Evolutionary conservation across 2,113 vertebrate genomes (phyloP), one percentile per base, ranked within the genome.

Genomic region (Pedetes capensis): DNA sequence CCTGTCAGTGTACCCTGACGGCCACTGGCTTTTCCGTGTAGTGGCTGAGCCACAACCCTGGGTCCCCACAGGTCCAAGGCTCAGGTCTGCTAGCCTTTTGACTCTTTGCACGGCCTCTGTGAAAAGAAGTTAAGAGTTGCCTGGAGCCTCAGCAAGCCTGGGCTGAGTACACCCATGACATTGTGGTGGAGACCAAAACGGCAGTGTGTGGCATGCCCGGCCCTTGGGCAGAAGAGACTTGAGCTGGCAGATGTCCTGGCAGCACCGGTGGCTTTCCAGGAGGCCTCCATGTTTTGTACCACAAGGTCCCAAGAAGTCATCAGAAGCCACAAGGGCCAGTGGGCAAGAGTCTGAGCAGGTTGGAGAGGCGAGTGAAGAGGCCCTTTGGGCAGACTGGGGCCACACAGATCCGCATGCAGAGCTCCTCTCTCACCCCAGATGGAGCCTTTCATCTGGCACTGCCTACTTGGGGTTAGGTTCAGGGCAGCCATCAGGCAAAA

Each of bases 391-490:
- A 13, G 23, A 2, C 22, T 12, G 59, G 57, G 34, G 18, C 2
- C 2, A 5, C 71, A 6, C 11, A 37, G 23, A 17, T 0, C 2
- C 20, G 6, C 5, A 0, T 2, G 13, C 47, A 5, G 0, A 29
- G 34, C 42, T 6, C 8, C 75, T n/a, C n/a, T 18, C 13, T 29
- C 23, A 5, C 27, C 8, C 63, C 5, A 22, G 63, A 25, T n/a
- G n/a, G n/a, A n/a, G 44, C 59, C 57, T 32, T 22, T 66, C 72
- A 2, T 0, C n/a, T 37, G 83, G 53, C 51, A 6, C 34, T 37
- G 80, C 39, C 51, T 2, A 2, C 37, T 3, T 7, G 51, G 68
- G 39, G 68, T 0, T 34, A 47, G 29, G 32, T 13, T 68, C n/a
- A 66, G 51, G 39, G n/a, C 32, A 16, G 92, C 42, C 22, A 81